Percentiles rank a stretch among this genome's conserved stretches.
Conservation (phyloP, 1,140 invertebrate species). For the Orchesella cincta region DNA sequence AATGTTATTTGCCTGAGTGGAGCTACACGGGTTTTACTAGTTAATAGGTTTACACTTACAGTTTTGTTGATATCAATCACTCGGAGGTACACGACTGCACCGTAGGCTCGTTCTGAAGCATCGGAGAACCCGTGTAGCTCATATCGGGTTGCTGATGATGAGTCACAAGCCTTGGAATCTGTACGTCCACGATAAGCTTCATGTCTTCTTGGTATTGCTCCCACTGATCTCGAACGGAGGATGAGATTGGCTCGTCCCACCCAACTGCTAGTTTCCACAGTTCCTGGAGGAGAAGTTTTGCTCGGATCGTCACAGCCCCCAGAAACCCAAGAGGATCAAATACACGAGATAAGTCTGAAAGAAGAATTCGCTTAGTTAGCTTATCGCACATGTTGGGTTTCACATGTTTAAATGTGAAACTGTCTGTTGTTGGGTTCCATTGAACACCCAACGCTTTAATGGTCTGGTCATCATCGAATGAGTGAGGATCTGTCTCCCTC, state of each 20-base stretch:
- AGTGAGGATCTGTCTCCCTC: conserved; percentile 28
- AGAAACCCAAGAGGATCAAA: conserved; percentile 48
- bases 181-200: not conserved
- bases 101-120: not conserved
- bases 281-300: conserved; percentile 45
- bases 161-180: not conserved
- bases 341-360: conserved; percentile 37
- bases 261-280: conserved; percentile 20
- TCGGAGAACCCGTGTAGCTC: not conserved
- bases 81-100: not conserved
- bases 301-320: conserved; percentile 32
- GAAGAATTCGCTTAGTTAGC: conserved; percentile 42
- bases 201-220: not conserved
- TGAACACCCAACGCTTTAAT: conserved; percentile 53
- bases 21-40: not conserved
- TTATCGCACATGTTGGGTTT: not conserved
- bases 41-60: not conserved
- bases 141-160: no score
- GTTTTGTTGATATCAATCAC: not conserved
- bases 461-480: conserved; percentile 41
- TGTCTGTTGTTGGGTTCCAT: conserved; percentile 52
- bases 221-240: not conserved
- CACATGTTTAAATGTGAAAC: conserved; percentile 22
- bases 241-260: not conserved
- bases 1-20: not conserved